Percentiles rank a stretch among this genome's conserved stretches.
Conservation (phyloP, 2,888 invertebrate species). For the Nineta flava region DNA sequence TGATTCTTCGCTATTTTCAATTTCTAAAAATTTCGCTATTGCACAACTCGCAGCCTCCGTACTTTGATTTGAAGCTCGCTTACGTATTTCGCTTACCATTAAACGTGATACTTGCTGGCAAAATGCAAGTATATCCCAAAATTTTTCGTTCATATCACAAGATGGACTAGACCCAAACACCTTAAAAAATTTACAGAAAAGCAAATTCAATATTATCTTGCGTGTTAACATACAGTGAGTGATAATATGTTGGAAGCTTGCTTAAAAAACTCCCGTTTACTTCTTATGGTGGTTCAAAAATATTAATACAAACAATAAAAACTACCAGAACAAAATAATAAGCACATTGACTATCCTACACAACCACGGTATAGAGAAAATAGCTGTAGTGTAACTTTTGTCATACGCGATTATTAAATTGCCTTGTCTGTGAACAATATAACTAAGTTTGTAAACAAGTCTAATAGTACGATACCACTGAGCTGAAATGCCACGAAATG, state of each 20-base stretch:
- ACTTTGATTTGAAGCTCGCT: slow-evolving; percentile 90
- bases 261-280: not conserved
- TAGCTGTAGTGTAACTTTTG: too few relatives aligned
- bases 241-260: too few relatives aligned
- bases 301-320: not conserved
- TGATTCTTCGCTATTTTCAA: slow-evolving; percentile 84
- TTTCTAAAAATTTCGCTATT: slow-evolving; percentile 92
- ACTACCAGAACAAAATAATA: too few relatives aligned
- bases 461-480: too few relatives aligned
- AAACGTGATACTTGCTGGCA: slow-evolving; percentile 87
- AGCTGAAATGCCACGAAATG: too few relatives aligned
- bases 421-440: too few relatives aligned
- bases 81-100: slow-evolving; percentile 93
- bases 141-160: slow-evolving; percentile 94
- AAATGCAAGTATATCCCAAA: slow-evolving; percentile 89
- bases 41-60: slow-evolving; percentile 92
- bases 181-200: slow-evolving; percentile 34
- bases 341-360: too few relatives aligned
- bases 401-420: too few relatives aligned
- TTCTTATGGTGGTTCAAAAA: not conserved
- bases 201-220: too few relatives aligned
- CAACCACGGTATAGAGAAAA: too few relatives aligned
- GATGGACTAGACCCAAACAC: slow-evolving; percentile 87
- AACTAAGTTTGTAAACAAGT: too few relatives aligned
- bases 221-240: too few relatives aligned